Percentiles rank a stretch among this genome's conserved stretches.
These are phyloP conservation scores for Eremobia ochroleuca DNA, from an alignment of 2,888 invertebrate genomes.

Conservation along the genomic window DNA sequence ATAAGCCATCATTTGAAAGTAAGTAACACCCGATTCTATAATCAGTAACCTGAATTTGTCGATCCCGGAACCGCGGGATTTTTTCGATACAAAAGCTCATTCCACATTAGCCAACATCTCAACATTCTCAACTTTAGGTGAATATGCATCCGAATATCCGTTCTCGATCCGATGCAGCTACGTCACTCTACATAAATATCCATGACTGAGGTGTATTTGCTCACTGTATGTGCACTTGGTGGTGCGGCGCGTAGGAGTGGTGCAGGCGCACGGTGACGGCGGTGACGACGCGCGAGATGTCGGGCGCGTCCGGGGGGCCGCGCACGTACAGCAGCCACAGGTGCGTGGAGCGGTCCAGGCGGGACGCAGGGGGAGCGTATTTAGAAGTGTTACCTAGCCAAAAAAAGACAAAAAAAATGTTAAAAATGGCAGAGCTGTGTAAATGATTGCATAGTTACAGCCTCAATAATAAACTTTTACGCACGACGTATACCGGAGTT, in stretches of 20 bases:
- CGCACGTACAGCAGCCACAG: conserved; percentile 98
- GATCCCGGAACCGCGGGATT: too few relatives aligned
- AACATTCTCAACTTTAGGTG: too few relatives aligned
- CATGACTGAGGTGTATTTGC: conserved; percentile 63
- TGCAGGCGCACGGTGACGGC: conserved; percentile 95
- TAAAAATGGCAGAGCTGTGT: not conserved
- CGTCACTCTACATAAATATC: conserved; percentile 6
- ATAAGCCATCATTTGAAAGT: too few relatives aligned
- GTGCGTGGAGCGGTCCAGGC: conserved; percentile 94
- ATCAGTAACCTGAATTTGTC: too few relatives aligned
- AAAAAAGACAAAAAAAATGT: not conserved
- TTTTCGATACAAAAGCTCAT: too few relatives aligned
- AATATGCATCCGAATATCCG: too few relatives aligned
- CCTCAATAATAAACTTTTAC: too few relatives aligned
- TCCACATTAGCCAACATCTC: too few relatives aligned
- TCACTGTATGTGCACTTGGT: conserved; percentile 95
- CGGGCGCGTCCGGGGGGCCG: conserved; percentile 91
- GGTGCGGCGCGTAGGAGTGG: conserved; percentile 96
- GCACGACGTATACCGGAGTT: too few relatives aligned
- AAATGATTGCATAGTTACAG: not conserved
- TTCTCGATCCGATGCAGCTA: too few relatives aligned
- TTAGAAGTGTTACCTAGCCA: conserved; percentile 94
- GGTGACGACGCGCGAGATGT: conserved; percentile 90
- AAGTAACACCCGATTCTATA: too few relatives aligned
- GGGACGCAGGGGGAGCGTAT: conserved; percentile 93